Percentiles rank a stretch among this genome's conserved stretches.
Conservation (phyloP, 2,113 vertebrate species). For the Strix uralensis region DNA sequence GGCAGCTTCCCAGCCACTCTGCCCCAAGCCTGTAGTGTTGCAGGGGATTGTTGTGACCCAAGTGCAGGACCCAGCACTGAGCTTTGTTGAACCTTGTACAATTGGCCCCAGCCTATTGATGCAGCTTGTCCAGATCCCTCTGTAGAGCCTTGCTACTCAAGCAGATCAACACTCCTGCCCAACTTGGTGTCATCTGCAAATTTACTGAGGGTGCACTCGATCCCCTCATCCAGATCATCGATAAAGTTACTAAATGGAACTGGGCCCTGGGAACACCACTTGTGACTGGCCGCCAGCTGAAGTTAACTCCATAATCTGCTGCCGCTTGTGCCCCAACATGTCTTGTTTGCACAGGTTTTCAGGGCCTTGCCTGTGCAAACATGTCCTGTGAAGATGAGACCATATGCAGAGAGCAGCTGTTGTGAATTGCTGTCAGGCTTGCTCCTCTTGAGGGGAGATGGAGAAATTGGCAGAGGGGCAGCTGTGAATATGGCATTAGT, state of each 20-base stretch:
- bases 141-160: not conserved
- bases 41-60: not conserved
- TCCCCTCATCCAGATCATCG: not conserved
- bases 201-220: not conserved
- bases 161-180: not conserved
- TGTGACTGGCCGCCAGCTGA: fast-evolving
- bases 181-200: not conserved
- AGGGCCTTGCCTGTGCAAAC: not conserved
- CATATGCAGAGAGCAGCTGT: not conserved
- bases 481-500: not conserved
- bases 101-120: fast-evolving
- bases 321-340: not conserved
- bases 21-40: not conserved
- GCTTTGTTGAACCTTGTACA: not conserved
- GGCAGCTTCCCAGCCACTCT: not conserved
- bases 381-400: not conserved
- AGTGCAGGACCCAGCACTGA: not conserved
- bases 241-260: not conserved
- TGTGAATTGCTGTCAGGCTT: not conserved
- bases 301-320: not conserved
- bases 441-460: not conserved
- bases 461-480: not conserved
- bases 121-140: not conserved
- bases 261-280: not conserved
- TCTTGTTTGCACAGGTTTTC: not conserved